Conservation (phyloP, 2,888 invertebrate species). For the Drosophila cognata region DNA sequence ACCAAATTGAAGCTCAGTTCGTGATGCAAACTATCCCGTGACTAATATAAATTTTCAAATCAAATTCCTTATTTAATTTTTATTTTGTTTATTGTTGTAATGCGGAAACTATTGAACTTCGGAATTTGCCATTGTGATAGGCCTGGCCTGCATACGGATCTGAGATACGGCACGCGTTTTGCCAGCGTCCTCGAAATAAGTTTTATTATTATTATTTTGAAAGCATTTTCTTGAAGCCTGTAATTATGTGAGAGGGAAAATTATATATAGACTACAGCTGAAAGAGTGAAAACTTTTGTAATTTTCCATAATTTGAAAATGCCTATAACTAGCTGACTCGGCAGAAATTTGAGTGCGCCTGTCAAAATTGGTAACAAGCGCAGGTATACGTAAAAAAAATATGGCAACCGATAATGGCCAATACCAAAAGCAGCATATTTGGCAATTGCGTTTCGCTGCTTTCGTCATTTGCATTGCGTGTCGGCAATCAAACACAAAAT, state of each 20-base stretch:
- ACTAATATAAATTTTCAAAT: constrained; percentile 13
- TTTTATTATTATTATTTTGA: constrained; percentile 39
- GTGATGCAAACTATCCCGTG: constrained; percentile 12
- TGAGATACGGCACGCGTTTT: constrained; percentile 24
- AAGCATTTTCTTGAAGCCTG: constrained; percentile 36
- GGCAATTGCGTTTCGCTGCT: constrained; percentile 18
- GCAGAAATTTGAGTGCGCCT: constrained; percentile 11
- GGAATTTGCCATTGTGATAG: constrained; percentile 18
- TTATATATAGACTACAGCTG: constrained; percentile 26
- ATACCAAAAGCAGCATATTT: constrained; percentile 13
- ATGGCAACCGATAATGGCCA: constrained; percentile 32
- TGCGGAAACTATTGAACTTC: constrained; percentile 49
- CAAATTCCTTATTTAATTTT: constrained; percentile 3
- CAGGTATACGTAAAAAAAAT: constrained; percentile 1
- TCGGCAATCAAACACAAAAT: constrained; percentile 37
- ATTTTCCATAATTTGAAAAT: constrained; percentile 53
- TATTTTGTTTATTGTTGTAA: not conserved
- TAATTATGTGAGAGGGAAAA: constrained; percentile 51
- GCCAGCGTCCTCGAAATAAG: constrained; percentile 39
- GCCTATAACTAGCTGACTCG: constrained; percentile 26
- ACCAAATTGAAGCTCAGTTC: constrained; percentile 6
- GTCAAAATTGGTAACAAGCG: constrained; percentile 30
- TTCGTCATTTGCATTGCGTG: constrained; percentile 58
- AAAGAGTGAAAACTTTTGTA: constrained; percentile 42
- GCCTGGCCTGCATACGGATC: constrained; percentile 7